Base-by-base conservation (phyloP, 92 coral and sea anemone genomes). In the Phymanthus crucifer region DNA sequence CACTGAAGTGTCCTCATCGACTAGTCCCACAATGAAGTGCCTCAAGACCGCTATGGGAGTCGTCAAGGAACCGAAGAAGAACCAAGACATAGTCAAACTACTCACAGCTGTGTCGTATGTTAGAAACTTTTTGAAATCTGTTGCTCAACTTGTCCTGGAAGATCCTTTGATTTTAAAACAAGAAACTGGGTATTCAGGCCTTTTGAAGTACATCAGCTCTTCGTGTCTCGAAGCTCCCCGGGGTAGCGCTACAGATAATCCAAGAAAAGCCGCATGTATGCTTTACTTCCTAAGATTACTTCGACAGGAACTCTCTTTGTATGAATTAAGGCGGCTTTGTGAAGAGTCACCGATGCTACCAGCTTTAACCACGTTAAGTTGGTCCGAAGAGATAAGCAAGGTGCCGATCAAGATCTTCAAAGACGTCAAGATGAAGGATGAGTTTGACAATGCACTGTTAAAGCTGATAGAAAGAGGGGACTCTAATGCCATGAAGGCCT, bases 221-320 rank as follows among this genome's bases (percentile, higher is more conserved):
- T 84, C 87, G 24, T 13, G 77, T 11, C 52, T 90, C 64, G 73
- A 78, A 36, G 82, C 73, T 27, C 80, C 92, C 47, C 74, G 50
- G 10, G 66, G 67, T 4, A 18, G 70, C 16, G 2, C 40, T 1
- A 77, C 71, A 5, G 75, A 58, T 0, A 33, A 66, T 17, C 69
- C 80, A 34, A 81, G 97, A 37, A 80, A 76, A 33, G 78, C 80
- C 16, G 85, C 85, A 45, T 71, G 73, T 35, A 65, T 80, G 32
- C 70, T 87, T 40, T 92, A 73, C 68, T 86, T 89, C 61, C 87
- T 92, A 61, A 90, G 88, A 83, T 91, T 89, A 71, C 82, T 92
- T 43, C 86, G 78, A 2, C 76, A 76, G 67, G 70, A 77, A 23
- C 66, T 80, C 67, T 71, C 89, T 23, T 64, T 89, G 31, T 77